Conservation (phyloP, 2,113 vertebrate species). For the Oceanodroma tethys region DNA sequence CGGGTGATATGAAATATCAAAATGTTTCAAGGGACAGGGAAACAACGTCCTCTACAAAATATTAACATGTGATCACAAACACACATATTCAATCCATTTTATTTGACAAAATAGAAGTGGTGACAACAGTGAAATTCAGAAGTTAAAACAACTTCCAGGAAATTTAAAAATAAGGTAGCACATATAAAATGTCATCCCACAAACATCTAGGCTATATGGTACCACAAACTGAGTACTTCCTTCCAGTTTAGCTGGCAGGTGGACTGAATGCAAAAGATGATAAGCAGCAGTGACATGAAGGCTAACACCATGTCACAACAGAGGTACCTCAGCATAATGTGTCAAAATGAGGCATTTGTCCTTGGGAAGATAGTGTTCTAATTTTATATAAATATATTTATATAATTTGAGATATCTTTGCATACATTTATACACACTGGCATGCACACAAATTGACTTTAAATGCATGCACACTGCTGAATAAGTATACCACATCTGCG, state of each 20-base stretch:
- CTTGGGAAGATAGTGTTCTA: neutral
- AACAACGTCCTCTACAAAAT: neutral
- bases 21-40: neutral
- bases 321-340: neutral
- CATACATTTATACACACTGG: neutral
- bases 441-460: neutral
- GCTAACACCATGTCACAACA: conserved; percentile 31
- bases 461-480: neutral
- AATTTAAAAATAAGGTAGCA: neutral
- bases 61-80: neutral
- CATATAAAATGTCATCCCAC: neutral
- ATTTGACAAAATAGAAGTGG: neutral
- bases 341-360: conserved; percentile 14
- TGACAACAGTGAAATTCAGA: neutral
- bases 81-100: neutral
- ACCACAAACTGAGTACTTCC: neutral
- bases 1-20: neutral
- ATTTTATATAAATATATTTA: neutral
- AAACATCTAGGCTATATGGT: neutral
- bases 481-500: neutral
- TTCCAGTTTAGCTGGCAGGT: neutral
- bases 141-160: neutral
- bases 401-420: neutral
- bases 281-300: conserved; percentile 18
- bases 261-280: neutral